Evolutionary conservation across 2,113 vertebrate species (phyloP).

Genomic region (Albula goreensis): DNA sequence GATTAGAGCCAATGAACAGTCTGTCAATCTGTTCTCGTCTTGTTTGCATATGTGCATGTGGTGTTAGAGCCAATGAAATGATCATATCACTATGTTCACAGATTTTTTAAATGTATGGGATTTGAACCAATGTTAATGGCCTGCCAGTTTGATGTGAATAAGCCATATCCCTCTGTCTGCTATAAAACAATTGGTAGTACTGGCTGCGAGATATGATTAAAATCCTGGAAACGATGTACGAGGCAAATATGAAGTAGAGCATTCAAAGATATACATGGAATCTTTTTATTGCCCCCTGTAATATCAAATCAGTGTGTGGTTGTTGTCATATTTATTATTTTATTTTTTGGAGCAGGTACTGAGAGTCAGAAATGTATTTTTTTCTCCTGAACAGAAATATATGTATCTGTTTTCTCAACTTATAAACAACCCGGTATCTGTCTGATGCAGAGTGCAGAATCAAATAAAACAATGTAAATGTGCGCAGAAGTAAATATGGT

Average conservation of each 20-base stretch:
- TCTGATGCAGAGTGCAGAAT: neutral
- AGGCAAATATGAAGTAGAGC: neutral
- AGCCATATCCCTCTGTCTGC: neutral
- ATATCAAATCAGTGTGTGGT: neutral
- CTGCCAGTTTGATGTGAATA: neutral
- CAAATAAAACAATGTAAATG: neutral
- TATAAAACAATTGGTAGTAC: too few species aligned
- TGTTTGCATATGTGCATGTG: too few species aligned
- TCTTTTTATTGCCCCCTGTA: neutral
- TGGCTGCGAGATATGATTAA: neutral
- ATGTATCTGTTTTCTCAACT: neutral
- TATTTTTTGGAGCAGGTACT: neutral
- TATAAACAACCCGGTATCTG: neutral
- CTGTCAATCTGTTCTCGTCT: too few species aligned
- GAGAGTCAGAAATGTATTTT: neutral
- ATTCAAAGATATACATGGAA: neutral
- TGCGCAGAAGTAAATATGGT: neutral
- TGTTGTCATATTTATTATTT: neutral
- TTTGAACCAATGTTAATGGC: neutral
- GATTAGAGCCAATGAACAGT: too few species aligned
- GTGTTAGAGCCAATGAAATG: too few species aligned
- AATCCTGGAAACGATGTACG: neutral
- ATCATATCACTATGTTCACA: too few species aligned
- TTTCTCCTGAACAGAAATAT: neutral
- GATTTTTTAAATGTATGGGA: neutral